phyloP scores from a whole-genome alignment of 1,140 invertebrate species.

The Octopus bimaculoides region DNA sequence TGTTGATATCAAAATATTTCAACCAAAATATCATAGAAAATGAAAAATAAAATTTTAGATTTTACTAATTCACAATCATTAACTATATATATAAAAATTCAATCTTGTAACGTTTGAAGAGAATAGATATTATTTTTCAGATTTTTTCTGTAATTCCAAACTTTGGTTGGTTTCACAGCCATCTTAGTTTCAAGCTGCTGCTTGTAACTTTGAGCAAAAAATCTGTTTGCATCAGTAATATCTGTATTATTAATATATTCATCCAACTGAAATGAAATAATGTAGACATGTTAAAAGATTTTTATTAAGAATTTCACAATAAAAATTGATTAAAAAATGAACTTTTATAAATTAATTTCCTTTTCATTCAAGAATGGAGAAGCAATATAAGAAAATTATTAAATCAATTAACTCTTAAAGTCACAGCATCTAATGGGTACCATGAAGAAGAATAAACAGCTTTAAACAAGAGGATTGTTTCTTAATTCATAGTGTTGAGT shows the following conservation, averaged over 20 bases:
- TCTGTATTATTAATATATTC: slow-evolving; percentile 72
- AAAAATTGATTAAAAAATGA: not conserved
- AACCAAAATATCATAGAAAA: too few relatives aligned
- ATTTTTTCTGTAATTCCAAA: slow-evolving; percentile 36
- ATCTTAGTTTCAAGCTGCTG: slow-evolving; percentile 22
- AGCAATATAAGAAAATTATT: not conserved
- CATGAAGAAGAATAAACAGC: not conserved
- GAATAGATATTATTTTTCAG: slow-evolving; percentile 34
- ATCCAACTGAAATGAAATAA: slow-evolving; percentile 62
- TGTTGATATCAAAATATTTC: too few relatives aligned
- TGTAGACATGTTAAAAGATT: not conserved
- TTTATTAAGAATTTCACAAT: not conserved
- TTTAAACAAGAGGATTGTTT: too few relatives aligned
- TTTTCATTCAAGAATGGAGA: not conserved
- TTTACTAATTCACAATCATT: too few relatives aligned
- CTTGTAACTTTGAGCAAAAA: slow-evolving; percentile 46
- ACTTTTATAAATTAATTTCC: slow-evolving; percentile 57
- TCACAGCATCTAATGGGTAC: not conserved
- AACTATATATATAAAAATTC: not conserved
- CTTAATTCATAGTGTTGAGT: too few relatives aligned
- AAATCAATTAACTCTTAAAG: not conserved
- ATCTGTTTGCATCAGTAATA: slow-evolving; percentile 72
- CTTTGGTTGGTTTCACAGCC: slow-evolving; percentile 24
- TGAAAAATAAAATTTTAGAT: too few relatives aligned
- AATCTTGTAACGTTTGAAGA: not conserved